Conservation (phyloP, 2,888 invertebrate genomes). For the Drosophila hamatofila region DNA sequence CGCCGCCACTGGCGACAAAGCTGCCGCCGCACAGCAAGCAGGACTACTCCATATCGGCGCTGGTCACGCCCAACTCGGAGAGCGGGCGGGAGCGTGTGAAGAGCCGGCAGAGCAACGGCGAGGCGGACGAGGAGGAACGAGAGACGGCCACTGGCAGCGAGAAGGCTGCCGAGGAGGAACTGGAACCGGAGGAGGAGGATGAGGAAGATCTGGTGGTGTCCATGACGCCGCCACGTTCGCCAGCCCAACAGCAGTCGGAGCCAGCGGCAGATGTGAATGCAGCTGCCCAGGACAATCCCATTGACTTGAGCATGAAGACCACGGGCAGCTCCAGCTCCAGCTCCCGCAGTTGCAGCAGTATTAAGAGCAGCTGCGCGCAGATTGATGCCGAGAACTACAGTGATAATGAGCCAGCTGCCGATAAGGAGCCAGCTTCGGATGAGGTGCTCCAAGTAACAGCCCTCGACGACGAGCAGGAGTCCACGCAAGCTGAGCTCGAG, state of each 20-base stretch:
- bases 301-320: slow-evolving; percentile 91
- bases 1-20: slow-evolving; percentile 75
- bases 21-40: slow-evolving; percentile 74
- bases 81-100: slow-evolving; percentile 81
- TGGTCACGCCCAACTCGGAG: slow-evolving; percentile 84
- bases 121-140: slow-evolving; percentile 62
- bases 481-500: slow-evolving; percentile 25
- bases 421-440: not conserved
- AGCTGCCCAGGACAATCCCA: slow-evolving; percentile 88
- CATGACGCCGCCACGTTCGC: slow-evolving; percentile 87
- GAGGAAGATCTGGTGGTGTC: slow-evolving; percentile 86
- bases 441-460: not conserved
- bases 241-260: slow-evolving; percentile 82
- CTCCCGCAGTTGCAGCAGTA: slow-evolving; percentile 71
- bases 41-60: slow-evolving; percentile 82
- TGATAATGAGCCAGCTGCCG: slow-evolving; percentile 47
- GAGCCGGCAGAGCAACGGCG: slow-evolving; percentile 78
- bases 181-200: slow-evolving; percentile 82
- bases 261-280: slow-evolving; percentile 71
- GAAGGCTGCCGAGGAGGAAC: slow-evolving; percentile 27
- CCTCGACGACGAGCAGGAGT: slow-evolving; percentile 3
- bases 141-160: slow-evolving; percentile 3
- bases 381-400: slow-evolving; percentile 64
- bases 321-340: slow-evolving; percentile 86
- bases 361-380: slow-evolving; percentile 72